phyloP scores from a whole-genome alignment of 2,797 vertebrate species.

The Spinus olivaceus region DNA sequence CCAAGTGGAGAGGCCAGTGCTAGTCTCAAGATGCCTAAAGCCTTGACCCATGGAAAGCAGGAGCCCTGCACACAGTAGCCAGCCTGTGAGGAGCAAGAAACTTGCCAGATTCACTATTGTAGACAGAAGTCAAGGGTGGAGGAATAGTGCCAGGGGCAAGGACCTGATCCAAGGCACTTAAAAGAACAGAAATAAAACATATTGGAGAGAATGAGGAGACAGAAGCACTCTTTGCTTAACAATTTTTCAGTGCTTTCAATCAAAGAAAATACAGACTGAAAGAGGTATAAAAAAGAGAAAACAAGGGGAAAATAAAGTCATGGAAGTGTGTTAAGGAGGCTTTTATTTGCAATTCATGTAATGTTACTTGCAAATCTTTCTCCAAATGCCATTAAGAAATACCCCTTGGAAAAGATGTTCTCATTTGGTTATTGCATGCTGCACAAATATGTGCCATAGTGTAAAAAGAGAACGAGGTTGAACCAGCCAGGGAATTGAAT shows the following conservation, averaged over 20 bases:
- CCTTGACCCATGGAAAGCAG: not conserved
- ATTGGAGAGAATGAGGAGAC: not conserved
- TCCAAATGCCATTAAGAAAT: constrained; percentile 25
- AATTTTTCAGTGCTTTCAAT: not conserved
- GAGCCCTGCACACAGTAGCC: constrained; percentile 4
- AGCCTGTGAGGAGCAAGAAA: not conserved
- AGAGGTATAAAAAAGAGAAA: not conserved
- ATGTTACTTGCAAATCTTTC: not conserved
- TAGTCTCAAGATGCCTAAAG: not conserved
- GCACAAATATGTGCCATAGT: constrained; percentile 34
- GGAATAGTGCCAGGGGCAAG: not conserved
- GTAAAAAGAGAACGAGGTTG: constrained; percentile 16
- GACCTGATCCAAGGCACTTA: constrained; percentile 11
- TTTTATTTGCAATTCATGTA: not conserved
- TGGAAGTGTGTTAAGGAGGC: not conserved
- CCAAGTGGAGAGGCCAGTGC: not conserved
- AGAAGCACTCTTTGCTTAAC: not conserved
- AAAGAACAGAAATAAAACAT: constrained; percentile 22
- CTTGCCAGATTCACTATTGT: constrained; percentile 7
- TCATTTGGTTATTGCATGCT: not conserved
- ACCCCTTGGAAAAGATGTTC: constrained; percentile 24
- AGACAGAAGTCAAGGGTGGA: not conserved
- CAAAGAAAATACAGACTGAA: not conserved
- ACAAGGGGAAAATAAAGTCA: not conserved
- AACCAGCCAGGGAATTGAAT: not conserved